Evolutionary conservation across 2,113 vertebrate species (phyloP).

Genomic region (Ahaetulla prasina): DNA sequence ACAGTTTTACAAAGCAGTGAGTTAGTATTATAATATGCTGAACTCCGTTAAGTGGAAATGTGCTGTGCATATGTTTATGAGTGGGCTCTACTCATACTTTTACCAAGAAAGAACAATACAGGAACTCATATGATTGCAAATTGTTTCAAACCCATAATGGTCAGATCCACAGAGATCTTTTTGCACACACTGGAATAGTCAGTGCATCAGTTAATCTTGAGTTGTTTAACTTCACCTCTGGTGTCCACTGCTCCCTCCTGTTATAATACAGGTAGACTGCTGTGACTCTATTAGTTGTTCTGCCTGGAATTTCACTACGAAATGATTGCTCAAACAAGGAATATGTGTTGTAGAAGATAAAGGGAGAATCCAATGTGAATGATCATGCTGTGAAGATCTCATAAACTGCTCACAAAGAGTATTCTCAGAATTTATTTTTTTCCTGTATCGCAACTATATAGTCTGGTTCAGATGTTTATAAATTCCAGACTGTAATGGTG

Average conservation of each 20-base stretch:
- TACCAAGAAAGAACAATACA: constrained; percentile 3
- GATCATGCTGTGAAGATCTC: background rate
- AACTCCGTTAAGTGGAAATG: constrained; percentile 16
- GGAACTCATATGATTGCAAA: background rate
- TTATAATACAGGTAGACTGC: constrained; percentile 45
- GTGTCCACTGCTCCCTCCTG: constrained; percentile 41
- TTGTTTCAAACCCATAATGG: constrained; percentile 32
- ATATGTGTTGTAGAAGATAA: constrained; percentile 17
- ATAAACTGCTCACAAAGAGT: constrained; percentile 18
- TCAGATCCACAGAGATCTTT: constrained; percentile 29
- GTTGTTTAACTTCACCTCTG: constrained; percentile 50
- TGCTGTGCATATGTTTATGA: constrained; percentile 2
- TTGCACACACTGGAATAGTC: constrained; percentile 13
- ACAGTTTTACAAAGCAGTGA: background rate
- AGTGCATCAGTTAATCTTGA: constrained; percentile 40
- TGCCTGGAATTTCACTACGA: constrained; percentile 51
- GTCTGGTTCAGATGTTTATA: constrained; percentile 22
- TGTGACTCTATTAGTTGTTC: constrained; percentile 55
- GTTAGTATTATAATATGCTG: constrained; percentile 3
- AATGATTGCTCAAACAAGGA: constrained; percentile 52
- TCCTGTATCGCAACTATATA: constrained; percentile 9
- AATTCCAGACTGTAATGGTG: background rate
- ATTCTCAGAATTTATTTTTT: constrained; percentile 14
- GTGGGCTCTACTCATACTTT: background rate
- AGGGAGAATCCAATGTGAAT: constrained; percentile 14